Evolutionary conservation across 2,113 vertebrate species (phyloP).

Genomic region (Alouatta palliata): DNA sequence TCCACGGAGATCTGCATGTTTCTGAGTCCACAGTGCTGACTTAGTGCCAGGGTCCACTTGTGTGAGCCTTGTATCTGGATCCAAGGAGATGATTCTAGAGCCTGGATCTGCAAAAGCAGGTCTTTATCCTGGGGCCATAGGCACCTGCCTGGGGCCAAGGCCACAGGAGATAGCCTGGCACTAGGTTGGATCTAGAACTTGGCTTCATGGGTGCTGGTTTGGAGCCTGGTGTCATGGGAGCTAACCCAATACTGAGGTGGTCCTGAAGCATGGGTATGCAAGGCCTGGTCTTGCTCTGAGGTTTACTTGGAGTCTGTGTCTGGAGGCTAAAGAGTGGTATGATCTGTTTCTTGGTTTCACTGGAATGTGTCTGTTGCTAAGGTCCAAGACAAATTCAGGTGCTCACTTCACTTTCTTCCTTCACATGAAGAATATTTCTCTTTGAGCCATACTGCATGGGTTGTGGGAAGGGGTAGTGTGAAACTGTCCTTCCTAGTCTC

Average conservation of each 20-base stretch:
- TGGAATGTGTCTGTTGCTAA: neutral
- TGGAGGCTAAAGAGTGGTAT: neutral
- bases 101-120: too few relatives aligned
- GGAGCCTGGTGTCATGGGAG: neutral
- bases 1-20: neutral
- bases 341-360: neutral
- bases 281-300: neutral
- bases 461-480: too few relatives aligned
- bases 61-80: accelerated
- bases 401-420: neutral
- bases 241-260: too few relatives aligned
- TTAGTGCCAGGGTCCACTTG: neutral
- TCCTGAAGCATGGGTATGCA: neutral
- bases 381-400: neutral
- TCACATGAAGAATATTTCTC: too few relatives aligned
- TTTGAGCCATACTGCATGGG: neutral
- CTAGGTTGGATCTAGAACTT: neutral
- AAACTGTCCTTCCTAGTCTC: neutral
- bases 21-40: neutral
- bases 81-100: neutral
- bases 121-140: neutral
- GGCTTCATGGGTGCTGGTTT: neutral
- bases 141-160: neutral
- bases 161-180: neutral
- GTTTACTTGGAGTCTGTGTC: neutral